phyloP scores from a whole-genome alignment of 2,888 invertebrate species.

The Cynaeus angustus region DNA sequence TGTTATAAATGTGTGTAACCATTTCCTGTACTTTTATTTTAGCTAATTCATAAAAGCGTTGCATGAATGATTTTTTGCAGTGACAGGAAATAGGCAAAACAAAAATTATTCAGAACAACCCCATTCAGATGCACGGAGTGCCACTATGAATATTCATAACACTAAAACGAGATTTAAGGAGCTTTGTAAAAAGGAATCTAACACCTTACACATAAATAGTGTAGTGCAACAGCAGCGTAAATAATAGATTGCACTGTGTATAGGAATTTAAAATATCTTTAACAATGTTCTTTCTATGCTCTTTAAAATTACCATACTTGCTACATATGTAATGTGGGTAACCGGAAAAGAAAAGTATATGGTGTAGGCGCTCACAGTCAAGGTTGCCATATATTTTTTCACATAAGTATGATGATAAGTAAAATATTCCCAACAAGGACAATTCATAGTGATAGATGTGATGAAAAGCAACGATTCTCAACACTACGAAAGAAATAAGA shows the following conservation, averaged over 20 bases:
- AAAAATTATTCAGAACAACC: neutral
- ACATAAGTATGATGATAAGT: slow-evolving; percentile 23
- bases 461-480: neutral
- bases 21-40: neutral
- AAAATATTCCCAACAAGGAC: slow-evolving; percentile 35
- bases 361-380: slow-evolving; percentile 50
- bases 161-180: slow-evolving; percentile 15
- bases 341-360: slow-evolving; percentile 45
- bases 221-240: slow-evolving; percentile 5
- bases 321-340: slow-evolving; percentile 50
- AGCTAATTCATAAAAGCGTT: neutral
- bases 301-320: slow-evolving; percentile 45
- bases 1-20: slow-evolving; percentile 1
- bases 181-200: slow-evolving; percentile 14
- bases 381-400: slow-evolving; percentile 46
- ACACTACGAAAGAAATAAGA: neutral
- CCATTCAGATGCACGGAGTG: slow-evolving; percentile 7
- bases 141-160: slow-evolving; percentile 37
- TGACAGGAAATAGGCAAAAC: neutral
- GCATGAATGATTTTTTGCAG: neutral
- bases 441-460: neutral
- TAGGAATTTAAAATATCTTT: slow-evolving; percentile 33
- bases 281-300: slow-evolving; percentile 24
- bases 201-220: slow-evolving; percentile 12
- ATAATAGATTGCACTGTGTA: slow-evolving; percentile 24